Evolutionary conservation across 1,140 invertebrate species (phyloP).

Genomic region (Trinorchestia longiramus): DNA sequence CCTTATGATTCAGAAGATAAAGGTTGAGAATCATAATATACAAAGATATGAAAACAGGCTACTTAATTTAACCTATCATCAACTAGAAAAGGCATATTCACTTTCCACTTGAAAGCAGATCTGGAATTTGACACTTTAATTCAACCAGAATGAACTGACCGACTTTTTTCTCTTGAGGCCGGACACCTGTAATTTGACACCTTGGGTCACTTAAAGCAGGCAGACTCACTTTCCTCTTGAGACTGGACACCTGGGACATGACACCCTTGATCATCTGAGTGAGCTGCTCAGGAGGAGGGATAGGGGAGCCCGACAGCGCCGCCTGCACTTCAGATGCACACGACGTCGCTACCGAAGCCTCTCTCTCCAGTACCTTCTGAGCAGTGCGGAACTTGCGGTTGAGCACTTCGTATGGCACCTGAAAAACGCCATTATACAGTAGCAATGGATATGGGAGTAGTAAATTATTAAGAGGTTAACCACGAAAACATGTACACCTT

Average conservation of each 20-base stretch:
- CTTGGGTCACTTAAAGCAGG: not conserved
- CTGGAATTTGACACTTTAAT: too few relatives aligned
- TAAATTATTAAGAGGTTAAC: too few relatives aligned
- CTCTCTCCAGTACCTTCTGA: slow-evolving; percentile 93
- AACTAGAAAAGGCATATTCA: slow-evolving; percentile 65
- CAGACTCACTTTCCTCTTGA: slow-evolving; percentile 84
- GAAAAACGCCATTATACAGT: not conserved
- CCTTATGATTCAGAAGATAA: too few relatives aligned
- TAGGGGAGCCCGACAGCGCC: slow-evolving; percentile 72
- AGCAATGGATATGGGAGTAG: too few relatives aligned
- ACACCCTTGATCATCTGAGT: slow-evolving; percentile 57
- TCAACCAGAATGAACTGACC: too few relatives aligned
- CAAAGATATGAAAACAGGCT: too few relatives aligned
- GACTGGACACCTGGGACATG: slow-evolving; percentile 69
- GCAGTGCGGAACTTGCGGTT: slow-evolving; percentile 97
- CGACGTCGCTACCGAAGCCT: slow-evolving; percentile 78
- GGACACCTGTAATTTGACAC: slow-evolving; percentile 15
- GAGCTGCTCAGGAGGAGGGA: slow-evolving; percentile 58
- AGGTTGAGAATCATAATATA: too few relatives aligned
- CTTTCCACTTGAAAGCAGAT: too few relatives aligned
- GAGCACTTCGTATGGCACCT: slow-evolving; percentile 98
- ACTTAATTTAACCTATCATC: too few relatives aligned
- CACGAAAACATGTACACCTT: too few relatives aligned
- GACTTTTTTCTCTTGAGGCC: slow-evolving; percentile 91
- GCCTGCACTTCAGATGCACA: slow-evolving; percentile 86